Evolutionary conservation across 2,888 invertebrate genomes (phyloP).

Genomic region (Odiellus spinosus): DNA sequence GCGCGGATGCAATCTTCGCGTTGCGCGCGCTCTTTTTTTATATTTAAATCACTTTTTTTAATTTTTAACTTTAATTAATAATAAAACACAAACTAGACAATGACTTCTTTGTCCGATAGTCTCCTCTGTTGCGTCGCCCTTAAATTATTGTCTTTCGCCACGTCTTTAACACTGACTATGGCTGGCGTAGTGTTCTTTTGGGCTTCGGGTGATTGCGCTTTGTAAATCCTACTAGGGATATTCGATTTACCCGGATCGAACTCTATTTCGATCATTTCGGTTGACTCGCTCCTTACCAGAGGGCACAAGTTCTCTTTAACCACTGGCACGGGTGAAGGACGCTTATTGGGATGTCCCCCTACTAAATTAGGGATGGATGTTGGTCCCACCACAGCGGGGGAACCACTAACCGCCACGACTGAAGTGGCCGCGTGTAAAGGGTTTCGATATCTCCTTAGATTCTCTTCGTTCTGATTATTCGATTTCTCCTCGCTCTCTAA

Average conservation of each 20-base stretch:
- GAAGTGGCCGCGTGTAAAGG: constrained; percentile 49
- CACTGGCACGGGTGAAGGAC: constrained; percentile 20
- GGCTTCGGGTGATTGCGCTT: constrained; percentile 68
- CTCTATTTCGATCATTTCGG: constrained; percentile 42
- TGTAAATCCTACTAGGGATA: constrained; percentile 44
- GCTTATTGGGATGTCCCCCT: no score
- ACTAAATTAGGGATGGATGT: no score
- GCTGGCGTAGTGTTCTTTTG: constrained; percentile 53
- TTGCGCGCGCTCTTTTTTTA: no score
- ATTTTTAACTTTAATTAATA: not conserved
- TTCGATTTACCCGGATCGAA: constrained; percentile 20
- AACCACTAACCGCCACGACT: no score
- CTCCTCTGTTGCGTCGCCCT: constrained; percentile 10
- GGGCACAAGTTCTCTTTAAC: constrained; percentile 36
- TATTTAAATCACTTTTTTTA: no score
- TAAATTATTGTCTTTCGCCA: constrained; percentile 52
- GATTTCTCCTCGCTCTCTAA: constrained; percentile 47
- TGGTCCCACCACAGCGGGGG: no score
- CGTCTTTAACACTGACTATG: constrained; percentile 47
- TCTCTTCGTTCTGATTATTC: constrained; percentile 84
- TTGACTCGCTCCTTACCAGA: constrained; percentile 33
- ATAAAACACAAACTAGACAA: constrained; percentile 11
- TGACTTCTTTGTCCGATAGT: constrained; percentile 15
- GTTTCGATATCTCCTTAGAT: constrained; percentile 58
- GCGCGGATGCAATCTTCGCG: no score